Evolutionary conservation across 2,113 vertebrate species (phyloP), one percentile per base, ranked within the genome.

Genomic region (Oryzias melastigma): DNA sequence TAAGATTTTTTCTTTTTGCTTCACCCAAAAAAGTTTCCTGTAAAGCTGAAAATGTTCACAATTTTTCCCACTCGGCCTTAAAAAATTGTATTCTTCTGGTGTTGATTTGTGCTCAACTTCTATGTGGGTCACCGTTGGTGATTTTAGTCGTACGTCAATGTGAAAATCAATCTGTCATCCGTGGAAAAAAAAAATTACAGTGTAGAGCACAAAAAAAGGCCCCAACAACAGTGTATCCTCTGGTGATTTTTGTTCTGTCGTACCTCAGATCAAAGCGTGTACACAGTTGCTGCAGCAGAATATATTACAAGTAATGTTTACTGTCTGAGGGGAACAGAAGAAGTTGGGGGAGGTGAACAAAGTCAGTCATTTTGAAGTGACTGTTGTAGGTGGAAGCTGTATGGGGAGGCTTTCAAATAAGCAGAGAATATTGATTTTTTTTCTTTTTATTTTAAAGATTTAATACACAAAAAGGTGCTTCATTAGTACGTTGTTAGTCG

Each of bases 161-260:
- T 56, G 51, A 22, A 63, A 55, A 77, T 85, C 76, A 68, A 81
- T 79, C 67, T 51, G 45, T 58, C 40, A 48, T 22, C 22, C 18
- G 52, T 20, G 47, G 20, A 14, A 67, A 67, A 56, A 35, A 66
- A 52, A 58, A 70, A 74, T 59, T 35, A 70, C 46, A 63, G 52
- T 44, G 27, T 20, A 8, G 29, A 44, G 79, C 7, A 44, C 5
- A 35, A 35, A 35, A 7, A 18, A 58, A 47, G 20, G n/a, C n/a
- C 52, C 13, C 5, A 12, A n/a, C 27, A 13, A 19, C 16, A 50
- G 25, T 25, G 19, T 41, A 17, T 13, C 27, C 8, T 5, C 19
- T 57, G 57, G 27, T 61, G 51, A 65, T 62, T n/a, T 43, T 50
- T 42, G 40, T 24, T 35, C 29, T 35, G 35, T 35, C 35, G 10